Percentiles rank a stretch among this genome's conserved stretches.
phyloP scores from a whole-genome alignment of 2,797 vertebrate species.

The Macrochelys suwanniensis region DNA sequence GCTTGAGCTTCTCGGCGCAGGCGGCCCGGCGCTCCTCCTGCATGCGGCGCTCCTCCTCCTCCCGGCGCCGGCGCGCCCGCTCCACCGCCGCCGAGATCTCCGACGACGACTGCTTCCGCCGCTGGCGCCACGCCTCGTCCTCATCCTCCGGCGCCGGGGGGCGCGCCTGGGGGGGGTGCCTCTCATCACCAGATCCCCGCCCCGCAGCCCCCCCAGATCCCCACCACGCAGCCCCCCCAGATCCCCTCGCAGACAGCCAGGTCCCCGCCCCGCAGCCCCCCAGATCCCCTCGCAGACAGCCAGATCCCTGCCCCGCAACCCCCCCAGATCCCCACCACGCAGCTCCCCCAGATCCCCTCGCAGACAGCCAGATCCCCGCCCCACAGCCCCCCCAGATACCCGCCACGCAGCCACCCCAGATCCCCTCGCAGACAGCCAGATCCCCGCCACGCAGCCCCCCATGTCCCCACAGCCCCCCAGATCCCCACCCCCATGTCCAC shows the following conservation, averaged over 20 bases:
- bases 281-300: background rate
- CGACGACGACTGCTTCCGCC: slow-evolving; percentile 91
- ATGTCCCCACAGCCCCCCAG: no score
- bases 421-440: no score
- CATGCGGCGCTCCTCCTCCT: slow-evolving; percentile 94
- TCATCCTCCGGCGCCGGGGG: slow-evolving; percentile 87
- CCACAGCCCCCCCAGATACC: no score
- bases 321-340: background rate
- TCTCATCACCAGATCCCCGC: no score
- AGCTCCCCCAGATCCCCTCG: background rate
- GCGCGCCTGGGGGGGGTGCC: slow-evolving; percentile 79
- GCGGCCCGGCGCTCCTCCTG: slow-evolving; percentile 93
- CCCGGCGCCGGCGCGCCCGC: slow-evolving; percentile 90
- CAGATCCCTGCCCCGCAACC: background rate
- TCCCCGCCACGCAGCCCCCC: no score
- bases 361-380: no score
- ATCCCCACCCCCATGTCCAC: background rate
- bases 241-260: no score
- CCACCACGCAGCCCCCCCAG: background rate
- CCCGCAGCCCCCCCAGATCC: no score
- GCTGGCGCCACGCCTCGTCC: slow-evolving; percentile 94
- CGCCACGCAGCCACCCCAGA: no score
- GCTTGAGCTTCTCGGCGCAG: slow-evolving; percentile 94
- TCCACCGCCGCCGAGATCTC: slow-evolving; percentile 94
- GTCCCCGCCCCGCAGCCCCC: background rate